phyloP scores from a whole-genome alignment of 1,140 invertebrate species.

The Dermatophagoides farinae region DNA sequence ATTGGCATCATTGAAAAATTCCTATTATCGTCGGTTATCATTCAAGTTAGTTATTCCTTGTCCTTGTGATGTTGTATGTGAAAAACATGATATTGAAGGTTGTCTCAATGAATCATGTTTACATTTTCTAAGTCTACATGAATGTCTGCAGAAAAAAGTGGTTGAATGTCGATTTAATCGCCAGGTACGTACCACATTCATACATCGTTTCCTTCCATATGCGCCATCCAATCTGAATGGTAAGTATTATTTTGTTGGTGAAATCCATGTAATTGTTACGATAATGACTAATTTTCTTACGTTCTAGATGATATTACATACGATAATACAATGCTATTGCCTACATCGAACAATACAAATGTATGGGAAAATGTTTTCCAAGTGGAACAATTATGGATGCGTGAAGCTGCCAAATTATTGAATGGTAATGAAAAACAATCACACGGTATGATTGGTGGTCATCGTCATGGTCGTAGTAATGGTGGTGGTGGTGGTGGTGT shows the following conservation, averaged over 20 bases:
- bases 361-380: constrained; percentile 13
- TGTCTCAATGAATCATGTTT: constrained; percentile 25
- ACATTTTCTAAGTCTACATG: constrained; percentile 29
- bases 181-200: constrained; percentile 26
- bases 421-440: constrained; percentile 16
- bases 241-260: background rate
- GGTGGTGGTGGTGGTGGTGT: too few relatives aligned
- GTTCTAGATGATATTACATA: background rate
- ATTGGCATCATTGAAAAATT: constrained; percentile 24
- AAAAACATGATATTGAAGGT: constrained; percentile 21
- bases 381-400: constrained; percentile 25
- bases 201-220: constrained; percentile 27
- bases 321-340: background rate
- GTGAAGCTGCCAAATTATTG: constrained; percentile 28
- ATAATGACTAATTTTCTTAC: background rate
- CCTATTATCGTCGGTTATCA: constrained; percentile 28
- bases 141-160: constrained; percentile 29
- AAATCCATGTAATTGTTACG: too few relatives aligned
- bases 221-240: background rate
- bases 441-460: background rate
- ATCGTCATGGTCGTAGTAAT: background rate
- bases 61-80: constrained; percentile 26
- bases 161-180: constrained; percentile 27
- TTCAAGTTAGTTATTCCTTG: constrained; percentile 26
- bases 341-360: background rate